Percentiles rank a stretch among this genome's conserved stretches.
Conservation (phyloP, 2,888 invertebrate genomes). For the Epiblema foenella region DNA sequence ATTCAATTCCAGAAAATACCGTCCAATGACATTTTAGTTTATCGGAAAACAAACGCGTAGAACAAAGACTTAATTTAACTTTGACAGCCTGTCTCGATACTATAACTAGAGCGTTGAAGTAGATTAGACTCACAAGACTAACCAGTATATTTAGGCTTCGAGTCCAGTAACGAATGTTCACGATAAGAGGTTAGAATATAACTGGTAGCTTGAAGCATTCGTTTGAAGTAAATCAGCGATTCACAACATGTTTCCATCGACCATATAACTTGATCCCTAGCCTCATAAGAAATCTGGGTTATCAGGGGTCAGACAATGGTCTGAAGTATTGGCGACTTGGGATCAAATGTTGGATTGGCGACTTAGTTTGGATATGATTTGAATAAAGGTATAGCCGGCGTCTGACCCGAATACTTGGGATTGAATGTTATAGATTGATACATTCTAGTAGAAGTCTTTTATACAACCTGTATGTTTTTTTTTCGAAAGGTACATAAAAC, state of each 20-base stretch:
- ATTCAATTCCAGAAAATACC: neutral
- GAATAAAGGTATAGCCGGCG: neutral
- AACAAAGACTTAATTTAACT: slow-evolving; percentile 7
- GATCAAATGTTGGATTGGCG: neutral
- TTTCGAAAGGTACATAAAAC: too few species aligned
- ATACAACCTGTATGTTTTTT: too few species aligned
- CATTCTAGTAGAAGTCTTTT: too few species aligned
- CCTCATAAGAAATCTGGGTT: neutral
- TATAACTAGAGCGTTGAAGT: neutral
- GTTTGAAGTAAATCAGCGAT: slow-evolving; percentile 1
- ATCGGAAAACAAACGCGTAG: neutral
- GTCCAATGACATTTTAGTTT: neutral
- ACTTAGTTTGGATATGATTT: neutral
- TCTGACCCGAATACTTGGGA: neutral
- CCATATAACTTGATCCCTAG: neutral
- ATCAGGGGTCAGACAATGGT: neutral
- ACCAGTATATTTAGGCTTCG: too few species aligned
- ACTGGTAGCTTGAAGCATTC: too few species aligned
- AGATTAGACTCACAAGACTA: neutral
- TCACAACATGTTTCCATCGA: neutral
- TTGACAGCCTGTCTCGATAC: neutral
- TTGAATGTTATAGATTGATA: too few species aligned
- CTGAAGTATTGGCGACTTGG: neutral
- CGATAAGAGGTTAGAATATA: too few species aligned
- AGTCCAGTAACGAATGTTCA: too few species aligned